Evolutionary conservation across 2,797 vertebrate genomes (phyloP), one percentile per base, ranked within the genome.

Genomic region (Takifugu rubripes): DNA sequence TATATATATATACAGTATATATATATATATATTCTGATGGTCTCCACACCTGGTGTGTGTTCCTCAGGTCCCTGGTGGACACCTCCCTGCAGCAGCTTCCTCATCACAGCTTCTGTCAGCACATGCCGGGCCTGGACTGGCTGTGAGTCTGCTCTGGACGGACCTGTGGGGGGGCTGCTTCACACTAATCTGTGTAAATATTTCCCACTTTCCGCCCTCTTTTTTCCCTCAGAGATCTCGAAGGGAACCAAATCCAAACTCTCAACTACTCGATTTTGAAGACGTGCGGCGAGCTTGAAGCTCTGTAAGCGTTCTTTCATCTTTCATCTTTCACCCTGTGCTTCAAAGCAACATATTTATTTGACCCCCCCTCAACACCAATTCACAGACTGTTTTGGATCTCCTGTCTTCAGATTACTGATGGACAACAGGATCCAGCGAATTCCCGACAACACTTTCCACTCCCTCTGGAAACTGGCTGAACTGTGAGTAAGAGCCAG

Each of bases 381-480:
- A 10, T 10, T 40, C 36, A 40, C 36, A 40, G 12, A 40, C 16
- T 46, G 6, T 46, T 46, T 42, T 80, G 40, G 79, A 16, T 73
- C 42, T 67, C 15, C 56, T 44, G 47, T 54, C 3, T 73, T 52
- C 64, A 94, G 88, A 60, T 90, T 89, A 74, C 83, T 94, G 74
- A 89, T 86, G 80, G 84, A 88, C 89, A 95, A 94, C 88, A 68
- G 81, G 86, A 92, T 94, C 87, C 58, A 12, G 48, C 80, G 67
- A 56, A 68, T 94, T 71, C 89, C 90, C 59, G 91, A 91, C 84
- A 92, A 91, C 83, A 90, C 77, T 25, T 94, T 94, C 84, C 86
- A 90, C 70, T 90, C 89, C 72, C 82, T 93, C 74, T 88, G 87
- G 87, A 84, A 87, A 68, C 80, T 92, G 66, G 88, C 76, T 49